Evolutionary conservation across 2,113 vertebrate genomes (phyloP).

Genomic region (Aegithalos caudatus): DNA sequence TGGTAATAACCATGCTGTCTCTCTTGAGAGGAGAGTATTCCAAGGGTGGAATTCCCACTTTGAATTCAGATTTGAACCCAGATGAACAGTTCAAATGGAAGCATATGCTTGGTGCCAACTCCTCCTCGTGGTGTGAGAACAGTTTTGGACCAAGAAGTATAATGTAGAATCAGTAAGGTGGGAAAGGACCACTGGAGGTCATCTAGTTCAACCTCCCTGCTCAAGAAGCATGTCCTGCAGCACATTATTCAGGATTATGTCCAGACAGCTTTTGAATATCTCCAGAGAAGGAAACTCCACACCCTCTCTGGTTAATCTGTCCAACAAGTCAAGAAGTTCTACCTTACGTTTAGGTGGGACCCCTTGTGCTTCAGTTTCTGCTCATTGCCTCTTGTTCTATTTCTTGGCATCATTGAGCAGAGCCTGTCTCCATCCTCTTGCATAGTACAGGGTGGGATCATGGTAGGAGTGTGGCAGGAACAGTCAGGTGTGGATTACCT

Average conservation of each 20-base stretch:
- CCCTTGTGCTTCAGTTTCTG: neutral
- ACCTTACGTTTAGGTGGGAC: neutral
- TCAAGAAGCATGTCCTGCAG: neutral
- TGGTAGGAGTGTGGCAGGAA: neutral
- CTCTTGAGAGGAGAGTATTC: neutral
- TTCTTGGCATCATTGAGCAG: neutral
- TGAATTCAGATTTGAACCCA: neutral
- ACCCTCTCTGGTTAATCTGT: neutral
- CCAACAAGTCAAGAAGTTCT: neutral
- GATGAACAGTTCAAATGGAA: neutral
- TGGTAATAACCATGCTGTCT: neutral
- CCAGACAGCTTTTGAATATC: neutral
- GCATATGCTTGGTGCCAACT: neutral
- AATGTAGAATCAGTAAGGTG: neutral
- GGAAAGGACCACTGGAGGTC: neutral
- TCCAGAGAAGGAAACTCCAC: neutral
- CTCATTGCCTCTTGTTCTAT: neutral
- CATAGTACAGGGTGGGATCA: neutral
- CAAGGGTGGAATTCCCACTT: neutral
- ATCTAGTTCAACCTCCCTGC: neutral
- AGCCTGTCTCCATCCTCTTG: neutral
- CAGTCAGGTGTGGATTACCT: neutral
- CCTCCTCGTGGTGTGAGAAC: neutral
- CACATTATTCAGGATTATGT: neutral
- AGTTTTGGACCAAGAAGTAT: neutral